phyloP scores from a whole-genome alignment of 2,888 invertebrate genomes.

The Pristionchus entomophagus region DNA sequence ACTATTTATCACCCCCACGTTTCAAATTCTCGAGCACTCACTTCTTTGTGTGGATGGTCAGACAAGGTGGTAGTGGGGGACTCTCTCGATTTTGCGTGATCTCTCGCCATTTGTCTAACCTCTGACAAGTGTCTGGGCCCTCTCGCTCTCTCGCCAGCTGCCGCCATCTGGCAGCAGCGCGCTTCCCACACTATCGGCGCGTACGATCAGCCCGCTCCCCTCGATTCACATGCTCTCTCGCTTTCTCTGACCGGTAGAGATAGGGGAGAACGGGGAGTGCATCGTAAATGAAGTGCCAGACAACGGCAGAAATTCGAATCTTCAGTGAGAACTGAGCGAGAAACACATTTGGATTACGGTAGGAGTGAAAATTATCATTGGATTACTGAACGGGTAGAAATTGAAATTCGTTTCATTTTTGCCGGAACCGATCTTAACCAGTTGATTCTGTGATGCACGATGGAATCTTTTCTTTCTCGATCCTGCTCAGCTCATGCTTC shows the following conservation, averaged over 20 bases:
- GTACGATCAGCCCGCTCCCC: not conserved
- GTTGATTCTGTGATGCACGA: too few relatives aligned
- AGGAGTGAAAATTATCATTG: not conserved
- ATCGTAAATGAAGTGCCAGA: not conserved
- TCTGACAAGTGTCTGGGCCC: not conserved
- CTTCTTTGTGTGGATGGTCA: slow-evolving; percentile 19
- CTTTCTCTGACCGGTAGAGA: not conserved
- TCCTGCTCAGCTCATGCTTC: too few relatives aligned
- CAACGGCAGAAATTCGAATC: slow-evolving; percentile 17
- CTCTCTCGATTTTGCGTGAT: slow-evolving; percentile 20
- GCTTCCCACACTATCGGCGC: slow-evolving; percentile 15
- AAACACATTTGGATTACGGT: not conserved
- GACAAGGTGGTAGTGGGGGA: not conserved
- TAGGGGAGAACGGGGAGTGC: not conserved
- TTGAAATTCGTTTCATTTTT: too few relatives aligned
- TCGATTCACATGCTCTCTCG: not conserved
- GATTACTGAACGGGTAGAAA: not conserved
- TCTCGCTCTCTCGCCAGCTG: slow-evolving; percentile 18
- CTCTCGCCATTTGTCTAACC: not conserved
- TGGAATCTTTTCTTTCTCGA: too few relatives aligned
- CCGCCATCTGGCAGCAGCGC: slow-evolving; percentile 13
- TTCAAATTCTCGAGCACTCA: slow-evolving; percentile 35
- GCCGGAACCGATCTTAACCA: too few relatives aligned
- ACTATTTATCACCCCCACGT: not conserved
- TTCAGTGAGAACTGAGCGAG: not conserved